These are phyloP conservation scores for Eupithecia subumbrata DNA, from an alignment of 2,888 invertebrate species.

Conservation along the genomic window DNA sequence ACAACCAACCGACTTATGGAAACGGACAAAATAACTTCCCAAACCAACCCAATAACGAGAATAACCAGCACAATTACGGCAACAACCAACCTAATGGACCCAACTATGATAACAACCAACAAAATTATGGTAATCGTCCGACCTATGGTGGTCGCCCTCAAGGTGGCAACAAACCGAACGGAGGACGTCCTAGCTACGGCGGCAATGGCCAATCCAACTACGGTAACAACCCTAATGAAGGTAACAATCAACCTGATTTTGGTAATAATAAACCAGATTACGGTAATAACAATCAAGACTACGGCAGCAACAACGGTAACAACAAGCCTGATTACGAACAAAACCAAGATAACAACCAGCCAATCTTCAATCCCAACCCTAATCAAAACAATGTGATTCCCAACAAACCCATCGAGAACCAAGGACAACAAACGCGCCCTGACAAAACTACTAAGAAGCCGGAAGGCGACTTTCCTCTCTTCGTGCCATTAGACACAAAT, in stretches of 20 bases:
- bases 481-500: slow-evolving; percentile 66
- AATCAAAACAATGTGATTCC: slow-evolving; percentile 36
- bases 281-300: slow-evolving; percentile 23
- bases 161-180: slow-evolving; percentile 22
- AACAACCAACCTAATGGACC: slow-evolving; percentile 2
- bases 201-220: slow-evolving; percentile 27
- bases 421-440: slow-evolving; percentile 15
- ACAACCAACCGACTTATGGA: slow-evolving; percentile 34
- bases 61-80: slow-evolving; percentile 9
- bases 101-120: slow-evolving; percentile 13
- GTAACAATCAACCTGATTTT: slow-evolving; percentile 22
- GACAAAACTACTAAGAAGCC: slow-evolving; percentile 57
- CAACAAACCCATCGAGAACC: slow-evolving; percentile 26
- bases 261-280: slow-evolving; percentile 20
- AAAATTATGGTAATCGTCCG: slow-evolving; percentile 18
- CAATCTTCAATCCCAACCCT: slow-evolving; percentile 27
- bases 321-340: slow-evolving; percentile 32
- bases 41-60: slow-evolving; percentile 4
- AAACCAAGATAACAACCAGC: slow-evolving; percentile 28
- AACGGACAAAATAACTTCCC: slow-evolving; percentile 9
- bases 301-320: slow-evolving; percentile 25
- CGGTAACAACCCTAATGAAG: slow-evolving; percentile 19
- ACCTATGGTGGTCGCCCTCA: slow-evolving; percentile 5
- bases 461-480: slow-evolving; percentile 58
- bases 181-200: slow-evolving; percentile 27